phyloP scores from a whole-genome alignment of 1,140 invertebrate species.

The Gonioctena quinquepunctata region DNA sequence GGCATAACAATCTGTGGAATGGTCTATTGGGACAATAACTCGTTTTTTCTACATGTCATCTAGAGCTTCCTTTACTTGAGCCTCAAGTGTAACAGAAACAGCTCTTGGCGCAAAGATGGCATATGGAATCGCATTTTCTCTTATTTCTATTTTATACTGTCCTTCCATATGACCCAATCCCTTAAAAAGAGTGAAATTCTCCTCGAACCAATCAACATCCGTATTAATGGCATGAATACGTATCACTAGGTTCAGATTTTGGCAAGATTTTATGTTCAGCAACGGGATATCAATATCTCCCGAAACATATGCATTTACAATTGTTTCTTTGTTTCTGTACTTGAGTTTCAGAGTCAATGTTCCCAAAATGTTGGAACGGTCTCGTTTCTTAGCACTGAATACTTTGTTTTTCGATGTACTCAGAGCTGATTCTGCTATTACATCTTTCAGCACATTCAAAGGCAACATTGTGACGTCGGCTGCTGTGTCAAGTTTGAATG shows the following conservation, averaged over 20 bases:
- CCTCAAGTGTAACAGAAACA: not conserved
- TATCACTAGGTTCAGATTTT: not conserved
- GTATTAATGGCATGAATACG: not conserved
- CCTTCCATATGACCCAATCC: slow-evolving; percentile 20
- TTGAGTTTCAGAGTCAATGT: not conserved
- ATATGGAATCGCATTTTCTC: slow-evolving; percentile 25
- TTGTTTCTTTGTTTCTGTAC: not conserved
- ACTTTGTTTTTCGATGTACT: no score
- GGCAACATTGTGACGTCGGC: not conserved
- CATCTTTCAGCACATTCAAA: not conserved
- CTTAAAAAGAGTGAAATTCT: slow-evolving; percentile 16
- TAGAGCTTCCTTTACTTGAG: not conserved
- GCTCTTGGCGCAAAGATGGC: slow-evolving; percentile 36
- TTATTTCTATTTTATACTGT: slow-evolving; percentile 15
- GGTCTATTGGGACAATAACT: slow-evolving; percentile 45
- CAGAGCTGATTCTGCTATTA: no score
- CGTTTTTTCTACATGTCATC: not conserved
- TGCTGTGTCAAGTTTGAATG: not conserved
- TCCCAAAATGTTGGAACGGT: not conserved
- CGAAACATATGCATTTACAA: not conserved
- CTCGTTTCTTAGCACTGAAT: no score
- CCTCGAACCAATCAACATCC: not conserved
- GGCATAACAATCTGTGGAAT: slow-evolving; percentile 56
- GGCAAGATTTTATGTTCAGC: no score
- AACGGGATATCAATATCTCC: no score